Evolutionary conservation across 2,888 invertebrate species (phyloP).

Genomic region (Pycnomerus fuliginosus): DNA sequence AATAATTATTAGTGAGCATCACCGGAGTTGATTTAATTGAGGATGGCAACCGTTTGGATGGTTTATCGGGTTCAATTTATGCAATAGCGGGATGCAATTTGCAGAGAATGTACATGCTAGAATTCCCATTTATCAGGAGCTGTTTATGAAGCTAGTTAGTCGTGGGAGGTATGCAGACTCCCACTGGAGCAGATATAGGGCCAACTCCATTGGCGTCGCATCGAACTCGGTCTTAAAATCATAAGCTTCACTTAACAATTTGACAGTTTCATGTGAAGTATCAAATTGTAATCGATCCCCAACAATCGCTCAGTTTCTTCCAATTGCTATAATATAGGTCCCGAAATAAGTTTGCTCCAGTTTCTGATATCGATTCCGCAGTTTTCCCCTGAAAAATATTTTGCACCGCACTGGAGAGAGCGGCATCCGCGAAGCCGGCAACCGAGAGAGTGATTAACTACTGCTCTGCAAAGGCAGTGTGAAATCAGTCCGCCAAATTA

Average conservation of each 20-base stretch:
- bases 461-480: conserved; percentile 57
- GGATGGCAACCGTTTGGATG: conserved; percentile 34
- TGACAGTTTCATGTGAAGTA: no score
- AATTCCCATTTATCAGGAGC: conserved; percentile 52
- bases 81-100: conserved; percentile 52
- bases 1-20: no score
- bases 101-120: conserved; percentile 52
- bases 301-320: no score
- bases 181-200: conserved; percentile 26
- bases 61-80: conserved; percentile 53
- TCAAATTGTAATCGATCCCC: no score
- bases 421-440: conserved; percentile 17
- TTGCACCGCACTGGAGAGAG: conserved; percentile 23
- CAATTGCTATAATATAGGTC: no score
- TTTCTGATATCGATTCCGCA: no score
- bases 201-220: conserved; percentile 20
- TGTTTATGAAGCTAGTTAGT: conserved; percentile 53
- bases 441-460: conserved; percentile 52
- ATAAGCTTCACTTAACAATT: no score
- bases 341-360: no score
- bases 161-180: conserved; percentile 39
- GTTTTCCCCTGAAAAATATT: no score
- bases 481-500: conserved; percentile 73
- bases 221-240: no score
- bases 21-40: conserved; percentile 32